Evolutionary conservation across 64 coral and sea anemone species (phyloP), one percentile per base, ranked within the genome.

Genomic region (Orbicella faveolata): DNA sequence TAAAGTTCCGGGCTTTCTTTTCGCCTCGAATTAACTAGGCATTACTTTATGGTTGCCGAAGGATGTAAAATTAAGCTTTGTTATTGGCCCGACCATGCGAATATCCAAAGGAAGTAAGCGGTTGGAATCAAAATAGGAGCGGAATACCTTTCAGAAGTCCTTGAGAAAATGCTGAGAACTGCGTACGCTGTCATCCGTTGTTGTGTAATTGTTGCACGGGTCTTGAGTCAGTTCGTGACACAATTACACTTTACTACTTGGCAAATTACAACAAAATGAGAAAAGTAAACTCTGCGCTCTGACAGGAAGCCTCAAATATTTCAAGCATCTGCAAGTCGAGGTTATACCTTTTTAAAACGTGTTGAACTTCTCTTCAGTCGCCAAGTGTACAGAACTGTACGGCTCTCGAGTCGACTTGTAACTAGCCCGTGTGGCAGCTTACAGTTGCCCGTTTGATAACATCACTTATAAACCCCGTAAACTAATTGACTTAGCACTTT

Each of bases 401-500:
- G 30, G n/a, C n/a, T 1, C 10, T 26, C 67, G 67, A 70, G 20
- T 25, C 67, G 67, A 70, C 9, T n/a, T 70, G 67, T 70, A 23
- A 23, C 67, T 70, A 70, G n/a, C 20, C 67, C 67, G 21, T 70
- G 67, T 26, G 10, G 10, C 67, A 26, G 9, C 21, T 70, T 26
- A 70, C n/a, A 39, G 13, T 77, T 51, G 17, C 36, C 35, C 11
- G 82, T 72, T 66, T 23, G 65, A 85, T 73, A 85, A 85, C 65
- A 85, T 85, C 82, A 72, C 63, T 48, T 51, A 30, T 72, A 51
- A 51, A 72, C 82, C 63, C 36, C 36, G 65, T 85, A 73, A 63
- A 79, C 36, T 83, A 83, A 83, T 83, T 83, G 81, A 67, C 81
- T 83, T 65, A 18, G 30, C 81, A 83, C 81, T 67, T 34, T 80